Conservation (phyloP, 2,888 invertebrate genomes). For the Aethes cnicana region DNA sequence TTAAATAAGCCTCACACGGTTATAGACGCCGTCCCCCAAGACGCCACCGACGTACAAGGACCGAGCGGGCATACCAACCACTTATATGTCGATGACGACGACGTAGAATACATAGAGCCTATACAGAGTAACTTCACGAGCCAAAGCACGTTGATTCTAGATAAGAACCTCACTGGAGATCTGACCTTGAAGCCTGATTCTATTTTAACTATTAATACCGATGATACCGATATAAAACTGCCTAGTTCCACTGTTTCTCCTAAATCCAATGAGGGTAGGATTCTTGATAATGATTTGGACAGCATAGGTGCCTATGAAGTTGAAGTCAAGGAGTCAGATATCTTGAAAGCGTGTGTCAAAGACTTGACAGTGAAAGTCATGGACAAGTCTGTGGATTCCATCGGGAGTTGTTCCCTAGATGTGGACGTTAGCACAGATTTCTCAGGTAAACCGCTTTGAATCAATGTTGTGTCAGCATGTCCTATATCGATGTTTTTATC, state of each 20-base stretch:
- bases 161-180: conserved; percentile 58
- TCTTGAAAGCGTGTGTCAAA: conserved; percentile 60
- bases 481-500: conserved; percentile 43
- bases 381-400: conserved; percentile 91
- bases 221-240: conserved; percentile 72
- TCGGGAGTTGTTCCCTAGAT: conserved; percentile 93
- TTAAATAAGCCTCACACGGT: conserved; percentile 65
- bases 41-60: conserved; percentile 70
- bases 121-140: conserved; percentile 75
- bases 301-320: conserved; percentile 76
- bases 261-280: conserved; percentile 54
- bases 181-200: conserved; percentile 59
- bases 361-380: conserved; percentile 81
- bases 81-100: conserved; percentile 65
- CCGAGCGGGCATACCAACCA: conserved; percentile 69
- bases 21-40: conserved; percentile 73
- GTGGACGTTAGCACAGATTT: conserved; percentile 89
- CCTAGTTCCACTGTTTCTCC: conserved; percentile 75
- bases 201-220: conserved; percentile 68
- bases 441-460: conserved; percentile 82
- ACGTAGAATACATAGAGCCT: conserved; percentile 79
- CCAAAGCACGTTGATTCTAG: conserved; percentile 74
- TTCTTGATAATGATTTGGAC: conserved; percentile 60
- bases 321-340: conserved; percentile 71
- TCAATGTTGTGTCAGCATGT: conserved; percentile 38